Conservation (phyloP, 2,113 vertebrate species). For the Podarcis muralis region DNA sequence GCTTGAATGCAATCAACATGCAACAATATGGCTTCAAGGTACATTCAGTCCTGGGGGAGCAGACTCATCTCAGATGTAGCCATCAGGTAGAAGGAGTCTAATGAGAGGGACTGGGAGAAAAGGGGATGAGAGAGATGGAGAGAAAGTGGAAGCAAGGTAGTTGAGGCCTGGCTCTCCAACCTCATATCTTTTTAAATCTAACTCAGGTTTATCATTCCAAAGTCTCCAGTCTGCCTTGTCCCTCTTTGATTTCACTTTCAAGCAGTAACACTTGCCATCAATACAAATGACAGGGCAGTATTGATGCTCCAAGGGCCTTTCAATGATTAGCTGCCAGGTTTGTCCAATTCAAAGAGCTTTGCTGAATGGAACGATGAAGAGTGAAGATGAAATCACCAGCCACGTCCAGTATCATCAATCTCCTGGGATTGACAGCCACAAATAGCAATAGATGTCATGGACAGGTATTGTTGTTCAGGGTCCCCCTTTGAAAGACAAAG, state of each 20-base stretch:
- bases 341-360: slow-evolving; percentile 1
- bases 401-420: neutral
- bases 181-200: neutral
- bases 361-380: neutral
- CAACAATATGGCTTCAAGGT: neutral
- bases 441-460: neutral
- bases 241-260: neutral
- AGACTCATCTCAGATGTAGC: neutral
- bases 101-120: too few relatives aligned
- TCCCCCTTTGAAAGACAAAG: neutral
- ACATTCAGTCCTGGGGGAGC: neutral
- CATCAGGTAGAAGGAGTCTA: neutral
- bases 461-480: neutral
- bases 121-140: neutral
- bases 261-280: neutral
- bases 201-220: neutral
- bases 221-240: neutral
- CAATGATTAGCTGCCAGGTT: slow-evolving; percentile 24
- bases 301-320: slow-evolving; percentile 7
- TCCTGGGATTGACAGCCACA: neutral
- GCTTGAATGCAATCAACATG: neutral
- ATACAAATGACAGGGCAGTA: slow-evolving; percentile 5
- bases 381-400: neutral
- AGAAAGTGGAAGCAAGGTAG: neutral
- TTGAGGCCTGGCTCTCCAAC: too few relatives aligned